phyloP scores from a whole-genome alignment of 1,140 invertebrate genomes.

The Neelides sp. region DNA sequence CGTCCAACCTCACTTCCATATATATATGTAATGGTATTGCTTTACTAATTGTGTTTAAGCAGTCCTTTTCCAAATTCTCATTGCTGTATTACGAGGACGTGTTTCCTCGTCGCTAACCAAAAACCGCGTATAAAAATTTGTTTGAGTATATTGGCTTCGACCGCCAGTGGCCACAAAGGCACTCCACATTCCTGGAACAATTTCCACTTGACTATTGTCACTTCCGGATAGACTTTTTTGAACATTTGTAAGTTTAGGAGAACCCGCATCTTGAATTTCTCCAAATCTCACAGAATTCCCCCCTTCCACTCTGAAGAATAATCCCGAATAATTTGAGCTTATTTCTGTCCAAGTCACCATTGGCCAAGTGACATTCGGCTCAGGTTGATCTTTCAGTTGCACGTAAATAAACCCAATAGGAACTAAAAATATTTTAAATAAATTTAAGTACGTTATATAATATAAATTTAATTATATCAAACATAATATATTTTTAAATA shows the following conservation, averaged over 20 bases:
- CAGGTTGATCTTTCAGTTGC: not conserved
- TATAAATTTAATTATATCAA: no score
- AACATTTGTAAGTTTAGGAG: conserved; percentile 5
- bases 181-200: not conserved
- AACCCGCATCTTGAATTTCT: not conserved
- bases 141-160: not conserved
- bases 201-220: not conserved
- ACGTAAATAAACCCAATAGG: conserved; percentile 10
- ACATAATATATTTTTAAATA: no score
- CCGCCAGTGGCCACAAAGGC: not conserved
- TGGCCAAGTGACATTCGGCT: conserved; percentile 4
- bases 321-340: conserved; percentile 5
- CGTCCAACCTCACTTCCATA: no score
- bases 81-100: not conserved
- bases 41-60: no score
- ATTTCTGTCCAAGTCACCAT: conserved; percentile 3
- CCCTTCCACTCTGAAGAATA: conserved; percentile 14
- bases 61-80: conserved; percentile 4
- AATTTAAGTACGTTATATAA: no score
- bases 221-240: no score
- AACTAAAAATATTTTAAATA: no score
- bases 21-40: no score
- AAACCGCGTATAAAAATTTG: not conserved
- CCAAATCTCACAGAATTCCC: conserved; percentile 4
- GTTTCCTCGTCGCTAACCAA: not conserved